These are phyloP conservation scores for Thamnaconus septentrionalis DNA, from an alignment of 2,113 vertebrate species.

Conservation along the genomic window DNA sequence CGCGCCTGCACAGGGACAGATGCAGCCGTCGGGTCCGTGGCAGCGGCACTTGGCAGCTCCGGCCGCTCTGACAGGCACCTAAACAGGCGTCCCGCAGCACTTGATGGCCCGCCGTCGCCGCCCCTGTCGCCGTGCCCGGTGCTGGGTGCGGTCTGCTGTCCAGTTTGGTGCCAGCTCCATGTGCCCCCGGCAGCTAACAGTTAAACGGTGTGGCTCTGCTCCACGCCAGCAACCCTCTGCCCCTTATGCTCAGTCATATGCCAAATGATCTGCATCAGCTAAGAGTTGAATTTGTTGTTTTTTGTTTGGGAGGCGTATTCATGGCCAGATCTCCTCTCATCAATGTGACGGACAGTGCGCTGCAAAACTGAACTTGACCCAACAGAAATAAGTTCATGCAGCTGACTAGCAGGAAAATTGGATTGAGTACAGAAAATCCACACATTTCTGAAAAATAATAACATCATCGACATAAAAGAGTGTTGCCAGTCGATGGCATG, in stretches of 20 bases:
- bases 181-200: constrained; percentile 44
- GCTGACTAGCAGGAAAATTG: background rate
- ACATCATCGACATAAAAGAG: no score
- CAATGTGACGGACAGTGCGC: constrained; percentile 4
- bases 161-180: constrained; percentile 42
- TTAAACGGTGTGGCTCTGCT: constrained; percentile 51
- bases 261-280: constrained; percentile 35
- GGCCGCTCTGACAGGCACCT: constrained; percentile 34
- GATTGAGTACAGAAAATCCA: background rate
- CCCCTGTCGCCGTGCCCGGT: constrained; percentile 27
- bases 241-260: constrained; percentile 24
- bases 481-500: no score
- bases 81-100: constrained; percentile 32
- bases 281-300: constrained; percentile 19
- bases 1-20: constrained; percentile 18
- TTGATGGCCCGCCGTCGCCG: constrained; percentile 40
- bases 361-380: background rate
- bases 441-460: no score
- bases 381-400: constrained; percentile 1
- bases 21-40: constrained; percentile 21
- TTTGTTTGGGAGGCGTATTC: constrained; percentile 5
- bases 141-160: constrained; percentile 33
- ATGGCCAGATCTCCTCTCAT: constrained; percentile 23
- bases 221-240: constrained; percentile 32
- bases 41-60: constrained; percentile 44